Evolutionary conservation across 2,888 invertebrate genomes (phyloP).

Genomic region (Nymphalis urticae): DNA sequence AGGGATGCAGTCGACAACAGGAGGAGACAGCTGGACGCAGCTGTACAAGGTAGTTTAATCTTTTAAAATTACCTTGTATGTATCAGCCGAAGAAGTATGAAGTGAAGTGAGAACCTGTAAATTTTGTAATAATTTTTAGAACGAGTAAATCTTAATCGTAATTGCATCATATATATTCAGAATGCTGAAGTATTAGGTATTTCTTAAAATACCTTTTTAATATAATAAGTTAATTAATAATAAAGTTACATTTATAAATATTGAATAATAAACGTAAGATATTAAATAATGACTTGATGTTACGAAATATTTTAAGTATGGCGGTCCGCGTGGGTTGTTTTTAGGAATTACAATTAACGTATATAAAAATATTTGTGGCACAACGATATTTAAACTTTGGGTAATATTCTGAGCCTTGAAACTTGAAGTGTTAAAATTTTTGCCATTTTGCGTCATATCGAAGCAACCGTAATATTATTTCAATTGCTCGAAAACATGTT

Average conservation of each 20-base stretch:
- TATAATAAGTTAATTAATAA: no score
- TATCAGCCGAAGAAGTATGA: no score
- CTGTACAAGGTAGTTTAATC: conserved; percentile 85
- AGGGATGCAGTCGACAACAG: conserved; percentile 85
- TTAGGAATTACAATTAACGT: conserved; percentile 33
- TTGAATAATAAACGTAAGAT: not conserved
- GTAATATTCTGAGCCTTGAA: conserved; percentile 32
- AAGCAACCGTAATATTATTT: conserved; percentile 13
- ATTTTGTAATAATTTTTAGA: no score
- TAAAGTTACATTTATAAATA: not conserved
- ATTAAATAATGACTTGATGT: not conserved
- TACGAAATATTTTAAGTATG: conserved; percentile 8
- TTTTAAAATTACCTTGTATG: not conserved
- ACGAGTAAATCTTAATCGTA: no score
- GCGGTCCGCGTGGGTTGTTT: conserved; percentile 11
- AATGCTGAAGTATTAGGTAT: no score
- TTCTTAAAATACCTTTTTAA: no score
- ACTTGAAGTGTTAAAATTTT: conserved; percentile 28
- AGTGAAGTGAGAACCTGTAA: no score
- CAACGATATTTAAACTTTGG: conserved; percentile 25
- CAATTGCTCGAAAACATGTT: not conserved
- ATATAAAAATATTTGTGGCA: conserved; percentile 34
- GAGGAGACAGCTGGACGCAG: conserved; percentile 89
- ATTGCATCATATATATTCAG: no score
- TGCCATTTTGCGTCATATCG: conserved; percentile 17